These are phyloP conservation scores for Drosophila kambysellisi DNA, from an alignment of 2,888 invertebrate genomes.

Conservation along the genomic window DNA sequence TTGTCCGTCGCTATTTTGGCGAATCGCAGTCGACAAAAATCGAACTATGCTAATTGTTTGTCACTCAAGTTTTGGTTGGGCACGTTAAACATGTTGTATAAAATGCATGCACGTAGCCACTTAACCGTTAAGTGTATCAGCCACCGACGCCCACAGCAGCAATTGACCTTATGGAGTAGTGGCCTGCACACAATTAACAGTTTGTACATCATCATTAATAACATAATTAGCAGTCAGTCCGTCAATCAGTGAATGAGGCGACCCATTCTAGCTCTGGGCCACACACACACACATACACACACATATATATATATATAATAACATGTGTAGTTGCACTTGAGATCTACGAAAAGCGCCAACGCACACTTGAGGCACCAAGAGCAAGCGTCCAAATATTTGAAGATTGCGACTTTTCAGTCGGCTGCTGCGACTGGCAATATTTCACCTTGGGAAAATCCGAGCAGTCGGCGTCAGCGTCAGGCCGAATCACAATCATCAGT, in stretches of 20 bases:
- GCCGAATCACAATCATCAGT: conserved; percentile 51
- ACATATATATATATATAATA: not conserved
- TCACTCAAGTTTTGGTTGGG: conserved; percentile 58
- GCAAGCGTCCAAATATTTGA: conserved; percentile 39
- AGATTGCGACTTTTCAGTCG: conserved; percentile 27
- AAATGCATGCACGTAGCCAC: conserved; percentile 65
- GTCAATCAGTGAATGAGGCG: conserved; percentile 19
- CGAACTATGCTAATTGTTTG: conserved; percentile 70
- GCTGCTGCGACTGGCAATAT: conserved; percentile 16
- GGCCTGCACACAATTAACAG: conserved; percentile 29
- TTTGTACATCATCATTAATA: conserved; percentile 44
- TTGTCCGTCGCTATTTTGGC: conserved; percentile 33
- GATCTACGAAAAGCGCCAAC: conserved; percentile 38
- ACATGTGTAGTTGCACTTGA: conserved; percentile 22
- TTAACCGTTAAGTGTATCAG: conserved; percentile 57
- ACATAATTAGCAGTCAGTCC: conserved; percentile 40
- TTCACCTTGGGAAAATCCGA: conserved; percentile 80
- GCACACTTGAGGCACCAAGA: conserved; percentile 44
- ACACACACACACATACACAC: conserved; percentile 2
- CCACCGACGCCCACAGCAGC: conserved; percentile 54
- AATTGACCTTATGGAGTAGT: conserved; percentile 40
- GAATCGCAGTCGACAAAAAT: conserved; percentile 42
- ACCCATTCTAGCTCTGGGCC: conserved; percentile 62
- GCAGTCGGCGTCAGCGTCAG: conserved; percentile 70
- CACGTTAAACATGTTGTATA: conserved; percentile 60